A percentile compares a stretch with the other conserved stretches of the same genome.
Evolutionary conservation across 2,888 invertebrate genomes (phyloP).

Genomic region (Dynastes tityus): DNA sequence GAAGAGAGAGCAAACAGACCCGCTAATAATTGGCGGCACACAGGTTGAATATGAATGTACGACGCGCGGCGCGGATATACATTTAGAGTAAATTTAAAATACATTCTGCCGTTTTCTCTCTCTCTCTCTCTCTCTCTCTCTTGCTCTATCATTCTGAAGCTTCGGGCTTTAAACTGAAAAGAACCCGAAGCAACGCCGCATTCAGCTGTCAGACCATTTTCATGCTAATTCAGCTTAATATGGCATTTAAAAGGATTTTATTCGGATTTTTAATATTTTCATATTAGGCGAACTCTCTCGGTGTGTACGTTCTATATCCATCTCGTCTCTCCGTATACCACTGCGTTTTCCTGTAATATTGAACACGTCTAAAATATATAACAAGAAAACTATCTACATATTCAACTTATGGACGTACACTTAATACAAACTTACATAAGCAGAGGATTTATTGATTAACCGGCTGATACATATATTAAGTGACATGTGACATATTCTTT

Average conservation of each 20-base stretch:
- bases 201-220: conserved; percentile 71
- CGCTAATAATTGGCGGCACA: conserved; percentile 68
- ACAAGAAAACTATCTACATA: too few species aligned
- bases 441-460: too few species aligned
- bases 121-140: neutral
- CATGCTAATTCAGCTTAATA: conserved; percentile 70
- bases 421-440: too few species aligned
- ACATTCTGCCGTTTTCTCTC: conserved; percentile 51
- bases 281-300: conserved; percentile 61
- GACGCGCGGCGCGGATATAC: conserved; percentile 33
- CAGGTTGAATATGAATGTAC: conserved; percentile 64
- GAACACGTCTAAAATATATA: neutral
- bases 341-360: conserved; percentile 4
- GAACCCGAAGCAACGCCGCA: conserved; percentile 59
- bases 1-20: conserved; percentile 67
- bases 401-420: too few species aligned
- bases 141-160: conserved; percentile 22
- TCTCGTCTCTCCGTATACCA: conserved; percentile 15
- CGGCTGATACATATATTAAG: too few species aligned
- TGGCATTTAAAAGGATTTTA: conserved; percentile 69
- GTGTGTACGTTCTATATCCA: conserved; percentile 16
- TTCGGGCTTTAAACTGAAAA: conserved; percentile 54
- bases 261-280: conserved; percentile 69
- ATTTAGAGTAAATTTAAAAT: conserved; percentile 59
- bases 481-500: too few species aligned